Evolutionary conservation across 2,113 vertebrate genomes (phyloP).

Genomic region (Crotalus horridus): DNA sequence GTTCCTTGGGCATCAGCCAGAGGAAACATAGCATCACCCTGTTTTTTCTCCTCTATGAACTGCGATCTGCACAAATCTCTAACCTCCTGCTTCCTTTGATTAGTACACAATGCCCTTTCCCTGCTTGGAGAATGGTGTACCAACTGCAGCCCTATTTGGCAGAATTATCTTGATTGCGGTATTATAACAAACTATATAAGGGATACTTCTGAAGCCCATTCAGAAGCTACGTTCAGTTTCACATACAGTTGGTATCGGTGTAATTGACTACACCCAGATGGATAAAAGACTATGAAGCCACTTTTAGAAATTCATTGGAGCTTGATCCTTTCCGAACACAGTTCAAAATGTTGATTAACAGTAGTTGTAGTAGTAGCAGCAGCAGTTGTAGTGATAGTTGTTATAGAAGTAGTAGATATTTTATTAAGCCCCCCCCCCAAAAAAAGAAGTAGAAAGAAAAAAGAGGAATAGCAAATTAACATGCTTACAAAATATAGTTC

Average conservation of each 20-base stretch:
- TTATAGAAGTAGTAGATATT: background rate
- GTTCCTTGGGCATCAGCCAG: background rate
- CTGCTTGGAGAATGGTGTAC: background rate
- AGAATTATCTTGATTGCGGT: background rate
- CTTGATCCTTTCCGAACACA: background rate
- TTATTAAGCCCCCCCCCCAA: background rate
- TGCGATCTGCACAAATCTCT: background rate
- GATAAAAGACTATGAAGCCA: background rate
- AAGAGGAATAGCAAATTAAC: background rate
- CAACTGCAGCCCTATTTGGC: background rate
- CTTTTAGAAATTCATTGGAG: background rate
- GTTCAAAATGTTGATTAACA: background rate
- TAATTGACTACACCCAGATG: background rate
- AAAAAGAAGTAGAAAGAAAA: background rate
- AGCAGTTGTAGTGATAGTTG: background rate
- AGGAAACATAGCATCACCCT: background rate
- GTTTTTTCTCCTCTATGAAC: conserved; percentile 1
- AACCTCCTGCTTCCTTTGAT: background rate
- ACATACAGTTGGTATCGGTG: background rate
- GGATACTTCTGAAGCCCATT: background rate
- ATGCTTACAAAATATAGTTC: background rate
- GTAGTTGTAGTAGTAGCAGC: background rate
- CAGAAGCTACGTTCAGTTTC: background rate
- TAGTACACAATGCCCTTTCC: background rate
- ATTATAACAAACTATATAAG: background rate